Evolutionary conservation across 2,113 vertebrate species (phyloP).

Genomic region (Tenrec ecaudatus): DNA sequence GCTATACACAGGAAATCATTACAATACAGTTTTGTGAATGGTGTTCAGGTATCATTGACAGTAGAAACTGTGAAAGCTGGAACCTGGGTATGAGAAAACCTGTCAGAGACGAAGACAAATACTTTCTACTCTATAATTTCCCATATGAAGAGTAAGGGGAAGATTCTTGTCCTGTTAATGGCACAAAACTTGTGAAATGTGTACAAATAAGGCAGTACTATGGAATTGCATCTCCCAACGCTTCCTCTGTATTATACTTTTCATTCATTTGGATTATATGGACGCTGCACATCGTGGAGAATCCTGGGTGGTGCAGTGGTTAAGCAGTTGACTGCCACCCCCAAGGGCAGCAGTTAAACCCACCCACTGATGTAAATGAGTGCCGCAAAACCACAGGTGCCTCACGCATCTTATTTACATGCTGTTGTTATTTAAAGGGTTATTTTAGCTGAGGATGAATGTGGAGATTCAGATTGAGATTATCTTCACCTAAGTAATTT

Average conservation of each 20-base stretch:
- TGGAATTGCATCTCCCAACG: not conserved
- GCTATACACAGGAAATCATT: not conserved
- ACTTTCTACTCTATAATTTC: not conserved
- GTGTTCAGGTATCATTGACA: accelerated
- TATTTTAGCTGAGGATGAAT: not conserved
- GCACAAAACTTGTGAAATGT: not conserved
- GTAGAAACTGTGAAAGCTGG: not conserved
- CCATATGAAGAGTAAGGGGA: not conserved
- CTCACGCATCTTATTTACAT: too few species aligned
- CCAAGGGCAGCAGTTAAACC: not conserved
- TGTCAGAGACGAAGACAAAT: not conserved
- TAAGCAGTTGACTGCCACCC: not conserved
- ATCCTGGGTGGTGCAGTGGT: accelerated
- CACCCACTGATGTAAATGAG: not conserved
- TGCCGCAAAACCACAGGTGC: not conserved
- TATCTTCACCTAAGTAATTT: not conserved
- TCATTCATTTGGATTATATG: not conserved
- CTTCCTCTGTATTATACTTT: not conserved
- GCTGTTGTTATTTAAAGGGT: accelerated
- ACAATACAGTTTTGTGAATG: not conserved
- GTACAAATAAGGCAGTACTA: not conserved
- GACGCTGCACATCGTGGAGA: not conserved
- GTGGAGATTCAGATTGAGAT: not conserved
- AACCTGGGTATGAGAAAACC: not conserved
- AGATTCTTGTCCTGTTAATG: not conserved